A percentile compares a stretch with the other conserved stretches of the same genome.
Conservation (phyloP, 2,888 invertebrate species). For the Rotaria macrura region DNA sequence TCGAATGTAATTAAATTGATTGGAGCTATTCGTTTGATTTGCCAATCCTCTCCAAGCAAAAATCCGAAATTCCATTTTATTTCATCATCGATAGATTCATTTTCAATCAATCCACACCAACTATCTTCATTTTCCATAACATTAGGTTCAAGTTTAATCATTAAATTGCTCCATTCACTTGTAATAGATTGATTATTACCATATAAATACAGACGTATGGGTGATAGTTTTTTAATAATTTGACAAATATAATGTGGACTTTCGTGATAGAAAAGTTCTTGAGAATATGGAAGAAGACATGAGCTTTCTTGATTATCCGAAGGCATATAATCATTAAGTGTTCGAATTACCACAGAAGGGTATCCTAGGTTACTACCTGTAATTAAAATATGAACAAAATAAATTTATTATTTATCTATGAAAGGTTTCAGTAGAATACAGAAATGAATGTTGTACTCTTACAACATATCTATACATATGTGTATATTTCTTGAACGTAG, state of each 20-base stretch:
- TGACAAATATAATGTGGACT: background rate
- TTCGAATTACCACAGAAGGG: background rate
- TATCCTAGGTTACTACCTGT: background rate
- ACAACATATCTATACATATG: too few relatives aligned
- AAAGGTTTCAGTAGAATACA: too few relatives aligned
- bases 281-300: background rate
- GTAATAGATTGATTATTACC: background rate
- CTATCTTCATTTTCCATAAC: background rate
- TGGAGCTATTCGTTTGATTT: background rate
- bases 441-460: too few relatives aligned
- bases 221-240: background rate
- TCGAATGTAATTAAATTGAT: background rate
- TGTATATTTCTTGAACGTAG: too few relatives aligned
- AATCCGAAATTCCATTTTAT: background rate
- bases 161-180: background rate
- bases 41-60: background rate
- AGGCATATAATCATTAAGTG: background rate
- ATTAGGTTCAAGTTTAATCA: background rate
- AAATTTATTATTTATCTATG: too few relatives aligned
- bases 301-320: background rate
- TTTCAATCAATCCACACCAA: background rate
- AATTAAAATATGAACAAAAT: too few relatives aligned
- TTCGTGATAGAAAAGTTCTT: background rate
- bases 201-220: background rate
- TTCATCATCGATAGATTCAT: background rate